Evolutionary conservation across 1,140 invertebrate species (phyloP).

Genomic region (Sitophilus oryzae): DNA sequence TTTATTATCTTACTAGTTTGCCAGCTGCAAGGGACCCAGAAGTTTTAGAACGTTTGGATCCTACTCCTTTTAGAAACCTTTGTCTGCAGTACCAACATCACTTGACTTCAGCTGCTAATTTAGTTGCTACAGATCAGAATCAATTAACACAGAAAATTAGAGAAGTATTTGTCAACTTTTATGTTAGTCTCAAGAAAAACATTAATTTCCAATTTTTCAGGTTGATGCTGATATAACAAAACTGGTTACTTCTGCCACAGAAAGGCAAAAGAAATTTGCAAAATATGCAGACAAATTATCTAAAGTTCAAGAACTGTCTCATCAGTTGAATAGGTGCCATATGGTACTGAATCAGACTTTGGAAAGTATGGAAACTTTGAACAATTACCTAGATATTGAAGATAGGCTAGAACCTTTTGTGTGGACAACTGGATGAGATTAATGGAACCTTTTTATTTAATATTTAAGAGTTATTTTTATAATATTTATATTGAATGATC

Average conservation of each 20-base stretch:
- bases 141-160: slow-evolving; percentile 62
- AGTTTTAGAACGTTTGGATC: slow-evolving; percentile 71
- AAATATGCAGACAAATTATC: slow-evolving; percentile 78
- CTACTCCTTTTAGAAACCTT: slow-evolving; percentile 55
- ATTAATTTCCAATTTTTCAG: slow-evolving; percentile 43
- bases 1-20: slow-evolving; percentile 49
- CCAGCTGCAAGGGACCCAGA: slow-evolving; percentile 82
- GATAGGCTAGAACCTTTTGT: slow-evolving; percentile 85
- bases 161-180: slow-evolving; percentile 57
- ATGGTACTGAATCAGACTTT: slow-evolving; percentile 77
- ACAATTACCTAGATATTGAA: slow-evolving; percentile 74
- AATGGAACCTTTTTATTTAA: background rate
- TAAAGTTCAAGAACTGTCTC: slow-evolving; percentile 69
- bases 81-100: slow-evolving; percentile 73
- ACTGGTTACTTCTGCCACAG: slow-evolving; percentile 63
- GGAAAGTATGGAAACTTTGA: slow-evolving; percentile 77
- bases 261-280: slow-evolving; percentile 76
- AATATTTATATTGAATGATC: too few relatives aligned
- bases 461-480: background rate
- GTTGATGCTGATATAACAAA: slow-evolving; percentile 67
- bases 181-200: slow-evolving; percentile 4
- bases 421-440: slow-evolving; percentile 70
- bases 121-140: slow-evolving; percentile 68
- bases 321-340: slow-evolving; percentile 76
- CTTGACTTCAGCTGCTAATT: slow-evolving; percentile 61